Base-by-base conservation (phyloP, 2,797 vertebrate genomes). In the Gymnothorax reevesii region DNA sequence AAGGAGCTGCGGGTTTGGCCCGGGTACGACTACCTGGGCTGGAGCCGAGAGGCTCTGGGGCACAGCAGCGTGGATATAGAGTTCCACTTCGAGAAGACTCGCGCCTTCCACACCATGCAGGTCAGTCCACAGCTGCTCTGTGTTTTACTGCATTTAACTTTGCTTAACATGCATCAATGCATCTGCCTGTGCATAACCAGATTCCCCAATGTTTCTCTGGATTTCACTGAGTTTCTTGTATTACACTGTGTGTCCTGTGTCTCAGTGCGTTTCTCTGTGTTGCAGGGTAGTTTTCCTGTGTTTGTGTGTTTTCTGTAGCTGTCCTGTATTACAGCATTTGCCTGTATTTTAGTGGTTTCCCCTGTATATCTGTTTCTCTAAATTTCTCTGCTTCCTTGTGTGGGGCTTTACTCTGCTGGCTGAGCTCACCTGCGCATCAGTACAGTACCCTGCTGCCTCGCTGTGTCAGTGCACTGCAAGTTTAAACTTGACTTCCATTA, bases 1-100 rank as follows among this genome's bases (percentile, higher is more conserved):
- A 97, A 96, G 62, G 98, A 99, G 93, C 94, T 98, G n/a, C 94
- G 95, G 20, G 97, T 99, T n/a, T 98, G 97, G 97, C 96, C 97
- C 0, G 98, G 98, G 10, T 99, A 99, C 0, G 98, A 99, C 92
- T 99, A 98, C 6, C 94, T 99, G 84, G 98, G 98, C 42, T 99
- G 98, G 98, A 96, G 91, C 85, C 95, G 95, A 0, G 95, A 96
- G 12, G 94, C 95, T 1, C 96, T 97, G 0, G 95, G 96, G 64
- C 91, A 91, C 0, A 94, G 95, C 88, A 97, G 95, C 0, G 92
- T 99, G 90, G 96, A 98, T 90, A 97, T 99, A 22, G 98, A 98
- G 91, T 99, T 98, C 84, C 94, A 98, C 89, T 99, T 99, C 77
- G 96, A 98, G 92, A 95, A 92, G 83, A 92, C 94, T 0, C 94